Conservation (phyloP, 1,140 invertebrate genomes). For the Pomacea maculata region DNA sequence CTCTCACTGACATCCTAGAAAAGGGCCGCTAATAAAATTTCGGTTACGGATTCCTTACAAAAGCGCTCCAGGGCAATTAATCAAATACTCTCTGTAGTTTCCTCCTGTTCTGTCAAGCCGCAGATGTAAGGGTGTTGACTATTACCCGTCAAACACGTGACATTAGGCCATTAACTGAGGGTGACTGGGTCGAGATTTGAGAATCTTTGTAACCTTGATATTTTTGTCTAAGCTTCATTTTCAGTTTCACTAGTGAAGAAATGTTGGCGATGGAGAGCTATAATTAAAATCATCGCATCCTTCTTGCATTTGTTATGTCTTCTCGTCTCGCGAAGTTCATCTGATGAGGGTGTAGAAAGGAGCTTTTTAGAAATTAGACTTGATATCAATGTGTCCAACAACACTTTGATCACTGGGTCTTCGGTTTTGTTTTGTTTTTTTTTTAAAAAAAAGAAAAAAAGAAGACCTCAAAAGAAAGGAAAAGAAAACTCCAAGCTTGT, state of each 20-base stretch:
- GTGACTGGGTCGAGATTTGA: no score
- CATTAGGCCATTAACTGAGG: no score
- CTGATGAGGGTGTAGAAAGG: neutral
- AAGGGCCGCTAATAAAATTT: neutral
- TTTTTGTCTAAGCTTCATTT: no score
- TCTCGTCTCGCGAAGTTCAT: neutral
- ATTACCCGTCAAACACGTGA: neutral
- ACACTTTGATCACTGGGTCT: neutral
- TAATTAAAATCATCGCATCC: no score
- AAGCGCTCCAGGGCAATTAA: neutral
- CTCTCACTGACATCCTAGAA: neutral
- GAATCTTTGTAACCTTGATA: no score
- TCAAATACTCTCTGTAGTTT: neutral
- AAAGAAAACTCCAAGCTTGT: no score
- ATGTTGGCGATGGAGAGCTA: no score
- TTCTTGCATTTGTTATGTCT: neutral
- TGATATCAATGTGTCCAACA: neutral
- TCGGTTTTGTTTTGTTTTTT: no score
- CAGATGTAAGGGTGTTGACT: neutral
- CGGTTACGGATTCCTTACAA: neutral
- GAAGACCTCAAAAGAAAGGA: no score
- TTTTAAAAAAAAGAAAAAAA: neutral
- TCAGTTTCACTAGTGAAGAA: no score
- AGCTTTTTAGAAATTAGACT: no score
- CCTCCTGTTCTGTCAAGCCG: neutral